Evolutionary conservation across 2,113 vertebrate genomes (phyloP).

Genomic region (Leptosomus discolor): DNA sequence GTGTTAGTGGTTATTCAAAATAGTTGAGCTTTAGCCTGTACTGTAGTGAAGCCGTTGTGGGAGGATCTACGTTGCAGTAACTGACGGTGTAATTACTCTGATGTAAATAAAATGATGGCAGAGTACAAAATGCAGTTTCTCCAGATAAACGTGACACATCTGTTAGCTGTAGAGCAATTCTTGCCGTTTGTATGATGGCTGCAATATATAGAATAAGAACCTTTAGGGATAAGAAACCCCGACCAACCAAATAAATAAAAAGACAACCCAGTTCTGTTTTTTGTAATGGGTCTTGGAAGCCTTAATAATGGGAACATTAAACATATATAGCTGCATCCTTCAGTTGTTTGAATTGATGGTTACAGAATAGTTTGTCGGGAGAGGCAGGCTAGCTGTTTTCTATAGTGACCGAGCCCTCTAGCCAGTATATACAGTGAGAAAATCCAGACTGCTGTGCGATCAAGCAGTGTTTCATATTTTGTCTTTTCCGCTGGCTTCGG

Average conservation of each 20-base stretch:
- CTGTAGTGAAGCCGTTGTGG: background rate
- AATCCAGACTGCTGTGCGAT: background rate
- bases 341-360: background rate
- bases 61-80: background rate
- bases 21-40: background rate
- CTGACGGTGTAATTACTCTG: background rate
- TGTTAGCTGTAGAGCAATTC: background rate
- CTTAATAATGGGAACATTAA: background rate
- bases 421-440: background rate
- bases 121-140: background rate
- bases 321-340: background rate
- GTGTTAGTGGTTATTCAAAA: fast-evolving
- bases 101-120: background rate
- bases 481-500: background rate
- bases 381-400: background rate
- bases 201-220: background rate
- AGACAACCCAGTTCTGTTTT: background rate
- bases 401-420: background rate
- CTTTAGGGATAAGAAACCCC: background rate
- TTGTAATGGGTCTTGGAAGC: background rate
- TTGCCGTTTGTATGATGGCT: background rate
- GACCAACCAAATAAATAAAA: background rate
- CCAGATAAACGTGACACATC: background rate
- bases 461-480: background rate
- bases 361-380: background rate